Conservation (phyloP, 2,797 vertebrate species). For the Rhynchotus rufescens region DNA sequence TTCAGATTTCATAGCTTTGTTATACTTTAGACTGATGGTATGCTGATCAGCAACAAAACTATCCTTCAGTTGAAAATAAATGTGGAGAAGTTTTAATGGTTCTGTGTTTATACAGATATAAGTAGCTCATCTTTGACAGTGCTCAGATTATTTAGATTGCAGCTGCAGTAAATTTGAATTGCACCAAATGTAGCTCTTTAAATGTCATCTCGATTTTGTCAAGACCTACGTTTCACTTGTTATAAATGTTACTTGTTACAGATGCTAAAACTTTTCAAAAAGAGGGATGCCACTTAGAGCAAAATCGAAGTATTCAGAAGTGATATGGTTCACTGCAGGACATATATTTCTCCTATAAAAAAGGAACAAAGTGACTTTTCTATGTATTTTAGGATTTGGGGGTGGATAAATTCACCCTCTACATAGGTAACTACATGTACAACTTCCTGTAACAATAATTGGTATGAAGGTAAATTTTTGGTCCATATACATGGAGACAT, state of each 20-base stretch:
- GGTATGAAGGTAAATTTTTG: neutral
- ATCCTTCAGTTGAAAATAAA: constrained; percentile 54
- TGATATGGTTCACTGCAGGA: neutral
- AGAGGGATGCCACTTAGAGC: neutral
- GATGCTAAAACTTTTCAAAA: constrained; percentile 36
- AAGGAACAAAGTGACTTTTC: neutral
- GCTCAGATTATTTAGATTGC: constrained; percentile 58
- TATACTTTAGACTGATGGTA: neutral
- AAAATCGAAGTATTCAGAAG: neutral
- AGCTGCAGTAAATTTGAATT: constrained; percentile 58
- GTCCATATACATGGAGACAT: neutral
- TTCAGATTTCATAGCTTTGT: constrained; percentile 45
- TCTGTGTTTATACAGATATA: constrained; percentile 32
- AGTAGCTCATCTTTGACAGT: constrained; percentile 50
- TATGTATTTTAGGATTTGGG: neutral
- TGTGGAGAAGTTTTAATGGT: constrained; percentile 42
- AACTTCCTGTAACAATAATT: neutral
- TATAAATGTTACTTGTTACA: constrained; percentile 48
- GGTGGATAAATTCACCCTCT: neutral
- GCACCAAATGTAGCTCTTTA: constrained; percentile 54
- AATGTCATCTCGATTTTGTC: constrained; percentile 64
- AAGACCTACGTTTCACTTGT: constrained; percentile 50
- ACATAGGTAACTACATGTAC: accelerated
- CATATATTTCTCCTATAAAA: neutral
- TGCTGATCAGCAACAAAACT: constrained; percentile 9